Conservation (phyloP, 2,797 vertebrate species). For the Thalassophryne amazonica region DNA sequence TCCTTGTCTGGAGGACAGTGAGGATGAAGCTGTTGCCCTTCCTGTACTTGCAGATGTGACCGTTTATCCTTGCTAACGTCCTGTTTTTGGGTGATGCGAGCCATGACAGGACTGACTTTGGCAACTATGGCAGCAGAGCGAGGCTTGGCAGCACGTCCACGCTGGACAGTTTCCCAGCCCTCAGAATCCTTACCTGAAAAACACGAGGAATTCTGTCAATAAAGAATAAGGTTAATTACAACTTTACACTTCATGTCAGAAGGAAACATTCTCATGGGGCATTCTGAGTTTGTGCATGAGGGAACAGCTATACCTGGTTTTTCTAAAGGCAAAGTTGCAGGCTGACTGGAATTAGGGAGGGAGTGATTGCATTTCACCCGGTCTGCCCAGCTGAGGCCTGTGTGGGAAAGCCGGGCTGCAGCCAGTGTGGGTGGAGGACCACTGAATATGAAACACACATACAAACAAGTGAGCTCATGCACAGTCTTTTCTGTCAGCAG, state of each 20-base stretch:
- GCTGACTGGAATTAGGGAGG: slow-evolving; percentile 54
- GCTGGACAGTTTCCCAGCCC: slow-evolving; percentile 97
- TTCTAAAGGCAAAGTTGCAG: slow-evolving; percentile 61
- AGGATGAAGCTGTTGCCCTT: slow-evolving; percentile 70
- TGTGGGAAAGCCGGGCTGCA: slow-evolving; percentile 82
- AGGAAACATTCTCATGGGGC: not conserved
- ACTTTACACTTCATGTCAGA: not conserved
- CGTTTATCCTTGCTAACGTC: slow-evolving; percentile 81
- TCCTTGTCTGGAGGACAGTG: slow-evolving; percentile 46
- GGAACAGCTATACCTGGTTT: slow-evolving; percentile 73
- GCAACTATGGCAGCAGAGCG: slow-evolving; percentile 82
- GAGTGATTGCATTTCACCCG: slow-evolving; percentile 90
- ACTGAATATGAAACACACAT: slow-evolving; percentile 65
- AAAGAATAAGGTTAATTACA: not conserved
- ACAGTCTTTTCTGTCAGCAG: not conserved
- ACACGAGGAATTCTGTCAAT: not conserved
- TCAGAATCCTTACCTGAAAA: slow-evolving; percentile 88
- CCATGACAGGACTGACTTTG: slow-evolving; percentile 77
- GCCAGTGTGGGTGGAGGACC: slow-evolving; percentile 82
- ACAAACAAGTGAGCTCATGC: slow-evolving; percentile 5
- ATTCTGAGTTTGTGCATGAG: not conserved
- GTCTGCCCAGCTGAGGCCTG: slow-evolving; percentile 95
- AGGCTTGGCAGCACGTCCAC: slow-evolving; percentile 91
- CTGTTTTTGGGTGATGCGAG: slow-evolving; percentile 71
- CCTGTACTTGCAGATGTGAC: slow-evolving; percentile 60